Conservation (phyloP, 2,888 invertebrate species). For the Lymantria monacha region DNA sequence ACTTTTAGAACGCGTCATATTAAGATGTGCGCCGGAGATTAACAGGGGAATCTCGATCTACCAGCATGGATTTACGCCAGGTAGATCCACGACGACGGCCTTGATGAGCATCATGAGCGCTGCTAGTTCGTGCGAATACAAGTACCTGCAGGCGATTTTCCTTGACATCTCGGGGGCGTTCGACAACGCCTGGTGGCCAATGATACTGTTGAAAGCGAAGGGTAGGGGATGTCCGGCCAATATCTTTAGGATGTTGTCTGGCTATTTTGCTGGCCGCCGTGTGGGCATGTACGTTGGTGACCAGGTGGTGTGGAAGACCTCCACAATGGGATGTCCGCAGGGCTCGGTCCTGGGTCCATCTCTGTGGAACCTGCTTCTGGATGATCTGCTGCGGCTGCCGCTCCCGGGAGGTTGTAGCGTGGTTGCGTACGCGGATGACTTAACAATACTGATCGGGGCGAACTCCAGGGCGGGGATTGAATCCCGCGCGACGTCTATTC, state of each 20-base stretch:
- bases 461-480: constrained; percentile 4
- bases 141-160: constrained; percentile 30
- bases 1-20: constrained; percentile 32
- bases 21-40: constrained; percentile 17
- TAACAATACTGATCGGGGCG: constrained; percentile 25
- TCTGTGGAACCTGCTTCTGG: constrained; percentile 29
- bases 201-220: constrained; percentile 35
- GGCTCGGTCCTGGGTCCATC: constrained; percentile 26
- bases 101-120: constrained; percentile 6
- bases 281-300: constrained; percentile 22
- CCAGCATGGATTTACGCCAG: constrained; percentile 41
- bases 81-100: constrained; percentile 32
- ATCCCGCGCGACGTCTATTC: constrained; percentile 1
- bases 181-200: constrained; percentile 46
- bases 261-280: constrained; percentile 26
- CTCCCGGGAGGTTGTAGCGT: constrained; percentile 10
- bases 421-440: constrained; percentile 33
- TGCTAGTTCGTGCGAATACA: not conserved
- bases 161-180: constrained; percentile 40
- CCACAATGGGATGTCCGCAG: constrained; percentile 35
- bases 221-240: constrained; percentile 30
- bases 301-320: constrained; percentile 11
- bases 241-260: constrained; percentile 28
- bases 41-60: constrained; percentile 5
- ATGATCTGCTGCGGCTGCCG: constrained; percentile 29